These are phyloP conservation scores for Petrocephalus sullivani DNA, from an alignment of 2,797 vertebrate genomes.

Conservation along the genomic window DNA sequence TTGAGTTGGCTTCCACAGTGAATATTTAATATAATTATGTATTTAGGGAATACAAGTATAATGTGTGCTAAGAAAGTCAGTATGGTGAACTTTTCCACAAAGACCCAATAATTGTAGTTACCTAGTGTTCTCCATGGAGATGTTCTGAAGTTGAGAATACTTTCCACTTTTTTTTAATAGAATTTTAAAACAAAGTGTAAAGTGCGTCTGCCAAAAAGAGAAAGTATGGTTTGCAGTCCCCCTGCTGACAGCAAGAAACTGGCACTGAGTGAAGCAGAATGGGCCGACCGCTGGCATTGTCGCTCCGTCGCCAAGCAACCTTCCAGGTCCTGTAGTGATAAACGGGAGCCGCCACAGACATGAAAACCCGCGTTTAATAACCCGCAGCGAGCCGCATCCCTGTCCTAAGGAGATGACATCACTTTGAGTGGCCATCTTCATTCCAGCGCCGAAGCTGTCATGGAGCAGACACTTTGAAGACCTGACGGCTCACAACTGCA, in stretches of 20 bases:
- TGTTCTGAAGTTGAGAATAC: not conserved
- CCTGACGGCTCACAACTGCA: not conserved
- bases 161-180: not conserved
- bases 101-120: not conserved
- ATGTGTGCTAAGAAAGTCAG: not conserved
- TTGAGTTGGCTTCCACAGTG: not conserved
- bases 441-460: not conserved
- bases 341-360: not conserved
- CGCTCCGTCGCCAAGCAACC: slow-evolving; percentile 24
- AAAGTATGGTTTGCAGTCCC: not conserved
- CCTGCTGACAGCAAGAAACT: slow-evolving; percentile 8
- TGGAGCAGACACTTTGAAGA: not conserved
- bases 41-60: not conserved
- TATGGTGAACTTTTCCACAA: not conserved
- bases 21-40: not conserved
- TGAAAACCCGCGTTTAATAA: slow-evolving; percentile 18
- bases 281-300: not conserved
- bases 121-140: not conserved
- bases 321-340: not conserved
- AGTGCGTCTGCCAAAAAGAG: slow-evolving; percentile 1
- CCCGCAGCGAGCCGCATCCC: not conserved
- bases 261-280: not conserved
- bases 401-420: slow-evolving; percentile 9
- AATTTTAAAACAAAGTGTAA: not conserved
- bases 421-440: not conserved